A percentile compares a stretch with the other conserved stretches of the same genome.
Evolutionary conservation across 2,888 invertebrate species (phyloP).

Genomic region (Masnerella sp.): DNA sequence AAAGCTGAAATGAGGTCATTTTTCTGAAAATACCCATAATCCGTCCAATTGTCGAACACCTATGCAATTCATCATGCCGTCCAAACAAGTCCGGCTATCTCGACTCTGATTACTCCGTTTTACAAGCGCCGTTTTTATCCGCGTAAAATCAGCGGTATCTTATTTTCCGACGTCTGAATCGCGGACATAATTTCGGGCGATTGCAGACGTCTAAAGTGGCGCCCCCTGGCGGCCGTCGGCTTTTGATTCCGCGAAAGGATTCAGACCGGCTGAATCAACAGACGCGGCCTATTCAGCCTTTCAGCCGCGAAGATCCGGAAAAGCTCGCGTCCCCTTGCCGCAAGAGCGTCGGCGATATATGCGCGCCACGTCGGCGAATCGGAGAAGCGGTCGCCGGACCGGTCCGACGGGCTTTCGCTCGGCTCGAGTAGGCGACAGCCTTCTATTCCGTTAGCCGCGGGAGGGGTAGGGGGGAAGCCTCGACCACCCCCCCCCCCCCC

Average conservation of each 20-base stretch:
- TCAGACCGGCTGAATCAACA: conserved; percentile 42
- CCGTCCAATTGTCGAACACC: background rate
- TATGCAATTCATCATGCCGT: background rate
- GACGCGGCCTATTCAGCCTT: conserved; percentile 45
- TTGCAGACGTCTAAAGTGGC: conserved; percentile 39
- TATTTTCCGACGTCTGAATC: conserved; percentile 37
- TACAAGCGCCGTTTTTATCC: conserved; percentile 34
- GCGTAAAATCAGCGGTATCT: conserved; percentile 43
- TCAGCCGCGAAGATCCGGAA: conserved; percentile 38
- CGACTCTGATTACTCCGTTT: conserved; percentile 21
- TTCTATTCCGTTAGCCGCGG: conserved; percentile 71
- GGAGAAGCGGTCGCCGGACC: conserved; percentile 67
- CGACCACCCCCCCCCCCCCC: background rate
- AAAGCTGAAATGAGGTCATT: too few relatives aligned
- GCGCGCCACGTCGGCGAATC: conserved; percentile 64
- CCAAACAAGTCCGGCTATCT: conserved; percentile 20
- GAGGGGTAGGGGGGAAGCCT: too few relatives aligned
- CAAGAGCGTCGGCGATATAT: conserved; percentile 33
- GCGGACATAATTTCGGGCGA: conserved; percentile 47
- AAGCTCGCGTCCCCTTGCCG: conserved; percentile 12
- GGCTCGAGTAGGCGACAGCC: conserved; percentile 73
- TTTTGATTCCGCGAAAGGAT: conserved; percentile 38
- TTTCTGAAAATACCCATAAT: background rate
- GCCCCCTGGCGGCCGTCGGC: conserved; percentile 10
- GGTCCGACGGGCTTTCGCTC: conserved; percentile 74